Evolutionary conservation across 2,888 invertebrate genomes (phyloP), one percentile per base, ranked within the genome.

Genomic region (Drosophila engyochracea): DNA sequence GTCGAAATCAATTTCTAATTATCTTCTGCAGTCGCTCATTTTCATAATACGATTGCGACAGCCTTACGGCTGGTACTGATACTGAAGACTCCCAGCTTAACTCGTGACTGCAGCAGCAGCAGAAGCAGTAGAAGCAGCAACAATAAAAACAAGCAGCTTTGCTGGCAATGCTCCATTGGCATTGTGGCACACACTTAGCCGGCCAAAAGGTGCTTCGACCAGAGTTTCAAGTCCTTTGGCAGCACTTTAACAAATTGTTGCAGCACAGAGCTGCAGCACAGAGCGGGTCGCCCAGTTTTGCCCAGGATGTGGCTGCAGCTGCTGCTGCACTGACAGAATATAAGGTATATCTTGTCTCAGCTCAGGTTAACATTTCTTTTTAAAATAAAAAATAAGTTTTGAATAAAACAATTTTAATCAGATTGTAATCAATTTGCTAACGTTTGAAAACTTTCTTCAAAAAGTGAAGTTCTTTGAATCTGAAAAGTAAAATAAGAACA

Each of bases 161-260:
- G 35, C 12, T 44, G 58, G 52, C 31, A 51, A 35, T 37, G 61
- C 68, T n/a, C 49, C 68, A 79, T 65, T 72, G 72, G 55, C 57
- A 14, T 30, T 35, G 16, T 54, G 22, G 54, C 44, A 66, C 55
- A 47, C 76, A 59, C 54, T 70, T 66, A 30, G 55, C 31, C n/a
- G 66, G 33, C 52, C 47, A 71, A 62, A 54, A 59, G 65, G 54
- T 76, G 65, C 62, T 55, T 68, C 49, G 65, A 35, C 52, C 49
- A 47, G 22, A 9, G 33, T 49, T 51, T 61, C 28, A 69, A 44
- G 73, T 79, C 80, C 80, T 81, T 70, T 73, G 81, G 70, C 68
- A 83, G 79, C 90, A 90, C 85, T 85, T 82, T 78, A 76, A 54
- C 70, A 85, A 85, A 89, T 85, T 85, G 88, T 77, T 63, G 70